phyloP scores from a whole-genome alignment of 2,888 invertebrate genomes.

The Amblyteles armatorius region DNA sequence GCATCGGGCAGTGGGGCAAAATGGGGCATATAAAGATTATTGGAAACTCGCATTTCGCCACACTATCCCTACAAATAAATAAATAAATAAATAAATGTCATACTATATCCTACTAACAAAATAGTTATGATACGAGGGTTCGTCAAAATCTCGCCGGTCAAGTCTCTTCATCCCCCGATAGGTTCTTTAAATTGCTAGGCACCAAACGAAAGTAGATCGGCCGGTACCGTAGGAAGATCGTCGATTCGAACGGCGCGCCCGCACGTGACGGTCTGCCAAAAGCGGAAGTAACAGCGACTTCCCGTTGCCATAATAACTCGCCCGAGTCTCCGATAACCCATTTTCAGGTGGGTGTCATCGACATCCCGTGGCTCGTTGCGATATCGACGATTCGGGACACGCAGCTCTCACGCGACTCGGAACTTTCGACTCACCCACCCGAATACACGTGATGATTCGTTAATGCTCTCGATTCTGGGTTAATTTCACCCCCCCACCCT shows the following conservation, averaged over 20 bases:
- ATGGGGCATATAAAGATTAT: no score
- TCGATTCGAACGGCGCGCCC: conserved; percentile 56
- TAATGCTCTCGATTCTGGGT: conserved; percentile 72
- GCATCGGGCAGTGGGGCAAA: no score
- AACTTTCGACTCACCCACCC: conserved; percentile 65
- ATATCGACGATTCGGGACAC: conserved; percentile 63
- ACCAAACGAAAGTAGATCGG: conserved; percentile 64
- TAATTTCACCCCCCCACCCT: conserved; percentile 72
- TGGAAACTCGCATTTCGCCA: no score
- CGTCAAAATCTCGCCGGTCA: background rate
- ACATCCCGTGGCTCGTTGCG: conserved; percentile 15
- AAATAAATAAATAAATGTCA: no score
- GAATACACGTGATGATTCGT: conserved; percentile 68
- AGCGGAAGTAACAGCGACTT: conserved; percentile 62
- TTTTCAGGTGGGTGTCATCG: conserved; percentile 34
- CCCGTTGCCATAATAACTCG: conserved; percentile 38
- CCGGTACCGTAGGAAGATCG: conserved; percentile 51
- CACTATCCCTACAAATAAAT: no score
- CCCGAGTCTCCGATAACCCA: conserved; percentile 44
- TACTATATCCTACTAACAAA: background rate
- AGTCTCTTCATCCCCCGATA: conserved; percentile 21
- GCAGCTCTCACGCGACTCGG: conserved; percentile 60
- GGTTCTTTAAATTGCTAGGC: conserved; percentile 34
- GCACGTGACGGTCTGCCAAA: conserved; percentile 58
- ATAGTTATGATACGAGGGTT: background rate